Base-by-base conservation (phyloP, 1,140 invertebrate genomes). In the Drosophila ananassae region DNA sequence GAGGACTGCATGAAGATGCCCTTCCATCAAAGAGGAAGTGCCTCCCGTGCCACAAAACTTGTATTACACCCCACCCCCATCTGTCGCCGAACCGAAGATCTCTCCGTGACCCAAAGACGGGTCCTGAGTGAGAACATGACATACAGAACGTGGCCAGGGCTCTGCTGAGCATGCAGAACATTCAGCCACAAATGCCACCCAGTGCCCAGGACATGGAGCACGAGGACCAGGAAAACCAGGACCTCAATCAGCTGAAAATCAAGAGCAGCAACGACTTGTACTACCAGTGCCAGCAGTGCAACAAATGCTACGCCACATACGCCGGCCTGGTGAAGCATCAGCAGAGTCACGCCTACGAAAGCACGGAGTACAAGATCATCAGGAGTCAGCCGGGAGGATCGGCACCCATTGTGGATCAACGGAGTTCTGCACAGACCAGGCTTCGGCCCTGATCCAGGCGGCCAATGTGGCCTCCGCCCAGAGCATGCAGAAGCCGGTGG, bases 261-360 rank as follows among this genome's bases (percentile, higher is more conserved):
- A 91, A 91, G 62, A 83, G 74, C 59, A 87, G 72, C 77, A 87
- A 91, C 46, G 90, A 91, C 74, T 72, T 90, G 12, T 91, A 91
- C 61, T 91, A 91, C 62, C 90, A 91, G 59, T 91, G 90, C 46
- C 89, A 90, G 63, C 90, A 90, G 69, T 99, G 98, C 92, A 95
- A 96, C 37, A 99, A 99, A 92, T 98, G 96, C 13, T 99, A 99
- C 93, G 98, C 98, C 0, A 99, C 98, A 0, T 97, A 97, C 81
- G 98, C 97, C 10, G 98, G 98, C 0, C 93, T 99, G 0, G 96
- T 97, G 0, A 99, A 99, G 92, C 98, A 99, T 90, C 96, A 97
- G 76, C 98, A 99, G 90, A 98, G 98, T 89, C 98, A 99, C 82
- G 99, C 98, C 91, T 95, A 95, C 30, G 93, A 93, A 13, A 90